Base-by-base conservation (phyloP, 2,888 invertebrate genomes). In the Harpalus rufipes region DNA sequence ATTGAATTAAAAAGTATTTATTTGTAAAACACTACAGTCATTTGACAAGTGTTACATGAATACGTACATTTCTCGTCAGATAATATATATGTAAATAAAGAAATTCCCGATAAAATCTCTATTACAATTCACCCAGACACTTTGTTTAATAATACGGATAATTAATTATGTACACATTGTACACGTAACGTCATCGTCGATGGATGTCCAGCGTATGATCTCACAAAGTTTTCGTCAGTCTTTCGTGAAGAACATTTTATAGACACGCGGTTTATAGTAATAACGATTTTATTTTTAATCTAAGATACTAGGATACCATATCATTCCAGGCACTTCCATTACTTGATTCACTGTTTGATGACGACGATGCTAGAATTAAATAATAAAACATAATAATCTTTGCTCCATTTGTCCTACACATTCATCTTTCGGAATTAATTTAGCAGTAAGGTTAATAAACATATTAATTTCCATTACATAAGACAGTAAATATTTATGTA, bases 271-370 rank as follows among this genome's bases (percentile, higher is more conserved):
- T 41, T 74, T 74, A 74, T n/a, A 74, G 72, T 41, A 74, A 74
- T 74, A 74, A 74, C 44, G 72, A 74, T 74, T 74, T 74, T 74
- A 74, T 74, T 44, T 44, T 89, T 86, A 88, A 88, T 88, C 89
- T 90, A 89, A 89, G 90, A 90, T 91, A 92, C 93, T 93, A 93
- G 91, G 93, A 93, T 88, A 92, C 91, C 92, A 93, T 92, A 86
- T 93, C 92, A 88, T 92, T 92, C 93, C 93, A 93, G 87, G 91
- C 92, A 89, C 92, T 92, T 87, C 92, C 92, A 88, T 92, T 93
- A 90, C 91, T 92, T 87, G 92, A 91, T 88, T 91, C 92, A 89
- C 91, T 91, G 88, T 89, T 90, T 86, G 84, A 78, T 87, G 90
- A 88, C 87, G 90, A 91, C 91, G 90, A 90, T 90, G 89, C 90